These are phyloP conservation scores for Neodiprion lecontei DNA, from an alignment of 1,140 invertebrate genomes.

Conservation along the genomic window DNA sequence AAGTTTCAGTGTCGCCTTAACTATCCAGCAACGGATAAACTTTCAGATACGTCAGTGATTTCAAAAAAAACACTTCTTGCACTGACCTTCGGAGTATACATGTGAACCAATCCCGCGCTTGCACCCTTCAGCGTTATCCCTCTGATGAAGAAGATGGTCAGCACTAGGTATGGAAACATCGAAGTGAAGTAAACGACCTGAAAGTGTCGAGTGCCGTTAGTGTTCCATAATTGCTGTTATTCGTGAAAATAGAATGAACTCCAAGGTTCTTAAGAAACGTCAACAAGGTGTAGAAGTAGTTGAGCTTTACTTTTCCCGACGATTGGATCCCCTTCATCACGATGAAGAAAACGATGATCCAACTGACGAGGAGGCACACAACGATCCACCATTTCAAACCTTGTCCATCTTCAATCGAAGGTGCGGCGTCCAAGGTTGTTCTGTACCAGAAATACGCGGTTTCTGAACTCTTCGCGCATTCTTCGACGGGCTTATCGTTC, in stretches of 20 bases:
- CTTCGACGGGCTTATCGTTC: conserved; percentile 74
- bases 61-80: too few species aligned
- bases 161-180: conserved; percentile 92
- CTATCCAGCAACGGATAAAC: too few species aligned
- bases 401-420: conserved; percentile 82
- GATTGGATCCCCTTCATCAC: conserved; percentile 98
- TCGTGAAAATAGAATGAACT: conserved; percentile 9
- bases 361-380: conserved; percentile 88
- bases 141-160: conserved; percentile 94
- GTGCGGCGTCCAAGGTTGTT: conserved; percentile 82
- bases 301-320: conserved; percentile 85
- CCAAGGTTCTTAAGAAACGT: neutral
- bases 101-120: conserved; percentile 84
- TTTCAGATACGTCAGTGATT: too few species aligned
- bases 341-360: conserved; percentile 95
- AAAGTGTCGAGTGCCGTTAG: conserved; percentile 5
- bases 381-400: conserved; percentile 95
- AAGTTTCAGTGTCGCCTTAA: conserved; percentile 2
- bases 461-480: conserved; percentile 83
- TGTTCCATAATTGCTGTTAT: neutral
- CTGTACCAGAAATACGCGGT: conserved; percentile 92
- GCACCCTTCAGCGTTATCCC: conserved; percentile 91
- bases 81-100: conserved; percentile 88
- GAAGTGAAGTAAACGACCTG: conserved; percentile 96
- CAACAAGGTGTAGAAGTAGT: conserved; percentile 16